These are phyloP conservation scores for Nestor notabilis DNA, from an alignment of 2,113 vertebrate genomes.

Conservation along the genomic window DNA sequence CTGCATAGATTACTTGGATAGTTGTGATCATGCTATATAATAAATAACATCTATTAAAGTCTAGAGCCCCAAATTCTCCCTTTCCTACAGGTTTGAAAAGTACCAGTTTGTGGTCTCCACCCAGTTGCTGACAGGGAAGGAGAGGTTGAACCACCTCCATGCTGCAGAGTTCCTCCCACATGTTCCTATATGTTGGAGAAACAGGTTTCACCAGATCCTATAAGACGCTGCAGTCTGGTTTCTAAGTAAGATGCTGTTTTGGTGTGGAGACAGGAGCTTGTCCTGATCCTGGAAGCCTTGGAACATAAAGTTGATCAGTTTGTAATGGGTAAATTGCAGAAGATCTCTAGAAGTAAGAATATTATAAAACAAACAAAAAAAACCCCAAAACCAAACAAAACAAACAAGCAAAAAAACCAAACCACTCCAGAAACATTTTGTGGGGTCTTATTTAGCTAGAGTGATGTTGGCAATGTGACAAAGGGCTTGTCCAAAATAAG, in stretches of 20 bases:
- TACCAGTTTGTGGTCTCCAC: not conserved
- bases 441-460: not conserved
- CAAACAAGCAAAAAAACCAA: not conserved
- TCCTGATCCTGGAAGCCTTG: not conserved
- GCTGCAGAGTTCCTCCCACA: conserved; percentile 4
- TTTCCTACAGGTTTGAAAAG: not conserved
- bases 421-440: not conserved
- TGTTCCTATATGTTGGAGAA: not conserved
- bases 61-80: not conserved
- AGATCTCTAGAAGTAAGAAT: not conserved
- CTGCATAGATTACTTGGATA: not conserved
- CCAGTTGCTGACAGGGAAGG: not conserved
- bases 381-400: no score
- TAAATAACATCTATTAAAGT: not conserved
- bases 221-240: not conserved
- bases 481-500: not conserved
- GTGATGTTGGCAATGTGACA: not conserved
- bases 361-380: not conserved
- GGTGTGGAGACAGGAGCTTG: not conserved
- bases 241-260: not conserved
- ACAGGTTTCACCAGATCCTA: not conserved
- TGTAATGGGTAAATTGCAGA: not conserved
- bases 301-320: not conserved
- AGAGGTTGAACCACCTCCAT: not conserved
- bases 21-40: not conserved